Evolutionary conservation across 2,888 invertebrate genomes (phyloP), one percentile per base, ranked within the genome.

Genomic region (Melanchra persicariae): DNA sequence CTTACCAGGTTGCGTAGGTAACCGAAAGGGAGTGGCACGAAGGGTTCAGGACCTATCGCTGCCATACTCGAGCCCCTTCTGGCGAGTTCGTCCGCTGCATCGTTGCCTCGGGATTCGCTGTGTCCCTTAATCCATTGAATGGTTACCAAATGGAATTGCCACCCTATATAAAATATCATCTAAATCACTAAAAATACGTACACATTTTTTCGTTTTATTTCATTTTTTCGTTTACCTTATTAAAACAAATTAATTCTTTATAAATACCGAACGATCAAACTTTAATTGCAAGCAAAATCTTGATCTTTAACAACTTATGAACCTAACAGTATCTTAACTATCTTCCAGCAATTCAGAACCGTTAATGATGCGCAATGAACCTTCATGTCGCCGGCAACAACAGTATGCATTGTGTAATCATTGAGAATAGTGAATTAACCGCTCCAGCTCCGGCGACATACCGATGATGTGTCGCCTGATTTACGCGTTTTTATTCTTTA

Each of bases 371-470:
- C 43, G n/a, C 40, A 12, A 34, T 54, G 10, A 40, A 58, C 57
- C 22, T 40, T 68, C 1, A 57, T 55, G 24, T 52, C 19, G 49
- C n/a, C 37, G 24, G 26, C 15, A 22, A 52, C 51, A 52, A 26
- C 19, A 37, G 34, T 55, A 34, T n/a, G 17, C 37, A 59, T 37
- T 40, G 49, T 40, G 40, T 6, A 43, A 24, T 37, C 10, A 52
- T 57, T 52, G 43, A 17, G 10, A 62, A 66, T 71, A 61, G 19
- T 34, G 9, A 61, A 71, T 40, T 22, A 43, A n/a, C n/a, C n/a
- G n/a, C n/a, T n/a, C n/a, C n/a, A n/a, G n/a, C n/a, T n/a, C n/a
- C n/a, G n/a, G n/a, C n/a, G n/a, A n/a, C n/a, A n/a, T n/a, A n/a
- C n/a, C n/a, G n/a, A n/a, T n/a, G n/a, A n/a, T n/a, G n/a, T n/a